Conservation (phyloP, 2,888 invertebrate species). For the Tetropium fuscum region DNA sequence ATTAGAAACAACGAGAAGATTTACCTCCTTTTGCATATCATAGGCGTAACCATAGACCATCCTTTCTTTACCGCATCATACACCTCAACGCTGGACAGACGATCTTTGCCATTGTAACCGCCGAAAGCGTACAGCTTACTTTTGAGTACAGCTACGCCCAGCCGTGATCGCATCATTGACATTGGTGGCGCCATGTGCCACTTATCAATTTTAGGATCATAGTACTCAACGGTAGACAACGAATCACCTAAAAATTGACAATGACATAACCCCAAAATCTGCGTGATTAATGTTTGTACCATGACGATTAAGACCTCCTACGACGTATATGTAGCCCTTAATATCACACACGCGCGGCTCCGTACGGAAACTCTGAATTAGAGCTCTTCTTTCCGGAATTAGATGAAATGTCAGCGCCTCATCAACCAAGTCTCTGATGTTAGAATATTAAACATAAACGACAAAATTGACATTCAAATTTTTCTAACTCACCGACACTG, state of each 20-base stretch:
- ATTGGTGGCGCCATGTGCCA: conserved; percentile 87
- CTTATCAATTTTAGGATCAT: conserved; percentile 76
- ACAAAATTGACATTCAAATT: background rate
- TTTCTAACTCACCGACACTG: conserved; percentile 73
- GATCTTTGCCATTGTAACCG: conserved; percentile 87
- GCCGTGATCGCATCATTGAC: conserved; percentile 85
- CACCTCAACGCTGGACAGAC: conserved; percentile 86
- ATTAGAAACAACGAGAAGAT: no score
- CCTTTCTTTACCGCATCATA: conserved; percentile 79
- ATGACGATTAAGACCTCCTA: conserved; percentile 86
- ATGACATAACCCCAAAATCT: background rate
- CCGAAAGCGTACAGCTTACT: conserved; percentile 84
- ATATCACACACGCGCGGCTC: conserved; percentile 81
- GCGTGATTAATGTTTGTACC: conserved; percentile 63
- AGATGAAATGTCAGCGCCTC: conserved; percentile 90
- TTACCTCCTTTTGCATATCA: conserved; percentile 85
- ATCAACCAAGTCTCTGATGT: conserved; percentile 79
- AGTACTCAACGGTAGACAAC: conserved; percentile 86
- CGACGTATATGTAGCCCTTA: conserved; percentile 86
- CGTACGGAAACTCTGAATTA: conserved; percentile 82
- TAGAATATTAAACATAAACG: background rate
- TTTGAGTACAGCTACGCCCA: conserved; percentile 86
- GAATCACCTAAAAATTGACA: conserved; percentile 73
- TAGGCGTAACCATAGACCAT: conserved; percentile 83
- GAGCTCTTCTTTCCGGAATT: conserved; percentile 84